Conservation (phyloP, 2,888 invertebrate genomes). For the Mesorhabditis belari region DNA sequence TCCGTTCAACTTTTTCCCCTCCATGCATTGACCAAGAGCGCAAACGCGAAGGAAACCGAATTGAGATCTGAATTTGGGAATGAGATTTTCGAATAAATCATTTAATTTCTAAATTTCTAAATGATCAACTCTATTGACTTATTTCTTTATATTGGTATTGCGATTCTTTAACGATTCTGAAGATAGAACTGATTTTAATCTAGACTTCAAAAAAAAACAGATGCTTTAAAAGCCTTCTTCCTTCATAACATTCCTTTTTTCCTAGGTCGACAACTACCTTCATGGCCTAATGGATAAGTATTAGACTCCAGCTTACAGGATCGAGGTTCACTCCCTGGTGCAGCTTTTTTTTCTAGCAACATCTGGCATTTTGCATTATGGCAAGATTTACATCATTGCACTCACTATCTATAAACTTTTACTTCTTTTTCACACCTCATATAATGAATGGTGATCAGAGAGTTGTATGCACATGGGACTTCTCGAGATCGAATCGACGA, state of each 20-base stretch:
- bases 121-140: neutral
- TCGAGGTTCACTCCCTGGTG: too few relatives aligned
- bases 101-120: neutral
- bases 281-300: too few relatives aligned
- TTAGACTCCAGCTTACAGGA: too few relatives aligned
- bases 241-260: too few relatives aligned
- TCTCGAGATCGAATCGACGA: slow-evolving; percentile 22
- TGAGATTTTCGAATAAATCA: neutral
- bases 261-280: too few relatives aligned
- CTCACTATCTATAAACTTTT: too few relatives aligned
- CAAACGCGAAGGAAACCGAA: slow-evolving; percentile 27
- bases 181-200: too few relatives aligned
- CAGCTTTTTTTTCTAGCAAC: too few relatives aligned
- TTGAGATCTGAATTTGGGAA: slow-evolving; percentile 23
- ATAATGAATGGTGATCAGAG: slow-evolving; percentile 20
- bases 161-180: too few relatives aligned
- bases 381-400: neutral
- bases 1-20: slow-evolving; percentile 17
- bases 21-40: slow-evolving; percentile 27
- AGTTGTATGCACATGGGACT: slow-evolving; percentile 29
- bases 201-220: too few relatives aligned
- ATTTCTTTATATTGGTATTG: neutral
- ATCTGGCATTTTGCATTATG: neutral
- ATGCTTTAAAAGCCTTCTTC: too few relatives aligned
- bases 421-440: slow-evolving; percentile 26